Evolutionary conservation across 1,140 invertebrate species (phyloP).

Genomic region (Glossosoma conforme): DNA sequence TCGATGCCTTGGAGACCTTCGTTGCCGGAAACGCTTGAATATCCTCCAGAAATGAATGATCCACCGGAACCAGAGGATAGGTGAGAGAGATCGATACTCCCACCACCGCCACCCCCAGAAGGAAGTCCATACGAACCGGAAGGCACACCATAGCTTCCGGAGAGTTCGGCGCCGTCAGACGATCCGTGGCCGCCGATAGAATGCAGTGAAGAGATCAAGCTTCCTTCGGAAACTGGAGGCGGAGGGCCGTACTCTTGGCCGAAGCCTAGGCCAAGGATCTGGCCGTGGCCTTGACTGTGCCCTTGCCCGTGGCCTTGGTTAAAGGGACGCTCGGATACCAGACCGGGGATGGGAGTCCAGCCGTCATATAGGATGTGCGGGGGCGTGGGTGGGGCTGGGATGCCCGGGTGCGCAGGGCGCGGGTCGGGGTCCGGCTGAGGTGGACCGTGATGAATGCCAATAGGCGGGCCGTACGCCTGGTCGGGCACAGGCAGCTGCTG

Average conservation of each 20-base stretch:
- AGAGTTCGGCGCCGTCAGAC: conserved; percentile 17
- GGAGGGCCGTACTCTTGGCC: conserved; percentile 29
- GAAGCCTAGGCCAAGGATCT: background rate
- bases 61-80: conserved; percentile 14
- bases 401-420: conserved; percentile 55
- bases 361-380: conserved; percentile 75
- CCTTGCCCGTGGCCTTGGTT: background rate
- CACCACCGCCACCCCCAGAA: conserved; percentile 9
- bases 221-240: conserved; percentile 35
- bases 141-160: conserved; percentile 6
- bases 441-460: conserved; percentile 49
- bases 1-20: conserved; percentile 46
- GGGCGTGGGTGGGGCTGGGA: conserved; percentile 66
- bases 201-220: conserved; percentile 17
- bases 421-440: conserved; percentile 51
- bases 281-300: conserved; percentile 3
- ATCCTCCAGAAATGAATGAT: conserved; percentile 33
- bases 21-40: conserved; percentile 33
- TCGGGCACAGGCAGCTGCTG: conserved; percentile 27
- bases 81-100: conserved; percentile 1
- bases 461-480: conserved; percentile 40
- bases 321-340: conserved; percentile 37
- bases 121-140: conserved; percentile 35
- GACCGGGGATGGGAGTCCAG: conserved; percentile 74
- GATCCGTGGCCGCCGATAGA: conserved; percentile 16